Conservation (phyloP, 2,113 vertebrate genomes). For the Gavialis gangeticus region DNA sequence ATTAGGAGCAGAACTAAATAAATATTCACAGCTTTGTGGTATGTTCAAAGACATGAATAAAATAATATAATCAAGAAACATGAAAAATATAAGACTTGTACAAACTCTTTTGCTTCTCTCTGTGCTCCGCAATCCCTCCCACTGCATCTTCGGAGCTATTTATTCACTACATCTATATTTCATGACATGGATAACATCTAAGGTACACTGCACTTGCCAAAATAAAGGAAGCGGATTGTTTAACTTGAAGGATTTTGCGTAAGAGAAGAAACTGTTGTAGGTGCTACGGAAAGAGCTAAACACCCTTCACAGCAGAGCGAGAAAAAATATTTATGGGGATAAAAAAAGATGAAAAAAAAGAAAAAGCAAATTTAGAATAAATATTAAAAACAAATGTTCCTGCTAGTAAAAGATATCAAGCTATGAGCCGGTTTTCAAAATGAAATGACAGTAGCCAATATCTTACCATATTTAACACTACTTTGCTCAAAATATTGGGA, state of each 20-base stretch:
- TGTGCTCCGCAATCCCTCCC: not conserved
- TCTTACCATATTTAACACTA: not conserved
- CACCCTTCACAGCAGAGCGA: not conserved
- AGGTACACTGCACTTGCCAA: not conserved
- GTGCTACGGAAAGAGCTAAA: not conserved
- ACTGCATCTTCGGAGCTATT: not conserved
- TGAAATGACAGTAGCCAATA: not conserved
- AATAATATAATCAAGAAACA: slow-evolving; percentile 66
- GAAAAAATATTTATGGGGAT: not conserved
- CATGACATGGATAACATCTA: not conserved
- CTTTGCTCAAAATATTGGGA: not conserved
- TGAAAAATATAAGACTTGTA: slow-evolving; percentile 34
- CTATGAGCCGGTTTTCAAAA: not conserved
- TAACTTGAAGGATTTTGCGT: not conserved
- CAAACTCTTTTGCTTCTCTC: not conserved
- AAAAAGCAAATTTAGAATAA: not conserved
- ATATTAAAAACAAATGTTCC: not conserved
- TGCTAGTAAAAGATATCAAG: not conserved
- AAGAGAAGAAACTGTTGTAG: not conserved
- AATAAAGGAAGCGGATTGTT: not conserved
- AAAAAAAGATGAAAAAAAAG: not conserved
- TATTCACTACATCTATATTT: not conserved
- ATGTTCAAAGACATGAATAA: slow-evolving; percentile 77
- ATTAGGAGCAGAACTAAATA: slow-evolving; percentile 86
- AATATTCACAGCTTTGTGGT: slow-evolving; percentile 87